phyloP scores from a whole-genome alignment of 2,113 vertebrate genomes.

The Acrocephalus kingi region DNA sequence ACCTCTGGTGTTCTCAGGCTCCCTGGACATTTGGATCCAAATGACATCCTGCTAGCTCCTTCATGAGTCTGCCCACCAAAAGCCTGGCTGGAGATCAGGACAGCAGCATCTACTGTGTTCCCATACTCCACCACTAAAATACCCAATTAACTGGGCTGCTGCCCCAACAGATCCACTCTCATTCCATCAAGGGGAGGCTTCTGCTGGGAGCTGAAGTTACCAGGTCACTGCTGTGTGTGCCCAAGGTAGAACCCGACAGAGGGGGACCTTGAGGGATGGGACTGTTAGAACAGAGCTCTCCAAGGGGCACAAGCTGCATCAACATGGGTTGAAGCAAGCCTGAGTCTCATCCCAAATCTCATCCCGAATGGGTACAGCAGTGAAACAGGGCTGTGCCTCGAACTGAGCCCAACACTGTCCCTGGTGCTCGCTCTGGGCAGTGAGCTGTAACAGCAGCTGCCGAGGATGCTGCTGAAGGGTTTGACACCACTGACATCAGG shows the following conservation, averaged over 20 bases:
- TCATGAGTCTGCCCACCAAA: neutral
- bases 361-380: rapidly evolving
- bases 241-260: rapidly evolving
- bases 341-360: rapidly evolving
- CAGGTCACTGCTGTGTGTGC: neutral
- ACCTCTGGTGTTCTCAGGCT: neutral
- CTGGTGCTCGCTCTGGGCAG: rapidly evolving
- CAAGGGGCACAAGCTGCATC: rapidly evolving
- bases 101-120: neutral
- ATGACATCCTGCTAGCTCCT: neutral
- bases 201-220: rapidly evolving
- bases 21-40: neutral
- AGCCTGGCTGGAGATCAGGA: neutral
- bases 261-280: rapidly evolving
- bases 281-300: neutral
- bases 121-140: neutral
- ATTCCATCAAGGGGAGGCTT: rapidly evolving
- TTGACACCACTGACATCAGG: neutral
- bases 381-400: neutral
- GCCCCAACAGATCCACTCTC: neutral
- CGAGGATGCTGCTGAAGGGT: neutral
- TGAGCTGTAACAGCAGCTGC: neutral
- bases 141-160: rapidly evolving
- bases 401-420: rapidly evolving
- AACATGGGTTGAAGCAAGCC: neutral